These are phyloP conservation scores for Callaeas wilsoni DNA, from an alignment of 2,113 vertebrate genomes.

Conservation along the genomic window DNA sequence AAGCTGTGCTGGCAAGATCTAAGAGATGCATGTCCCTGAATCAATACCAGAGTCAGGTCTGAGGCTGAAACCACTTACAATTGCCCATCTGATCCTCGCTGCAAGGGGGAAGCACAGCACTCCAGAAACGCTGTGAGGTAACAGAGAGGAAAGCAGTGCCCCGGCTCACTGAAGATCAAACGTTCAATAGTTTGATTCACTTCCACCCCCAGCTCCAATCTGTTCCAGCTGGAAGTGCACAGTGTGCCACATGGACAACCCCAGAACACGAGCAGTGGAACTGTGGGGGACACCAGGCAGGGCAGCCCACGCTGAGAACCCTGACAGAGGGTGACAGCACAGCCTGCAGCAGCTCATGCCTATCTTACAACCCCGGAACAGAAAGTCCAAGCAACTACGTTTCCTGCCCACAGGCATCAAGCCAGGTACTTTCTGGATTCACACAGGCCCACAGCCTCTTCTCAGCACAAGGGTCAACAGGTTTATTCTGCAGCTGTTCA, in stretches of 20 bases:
- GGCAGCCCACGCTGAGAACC: not conserved
- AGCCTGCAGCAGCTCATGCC: not conserved
- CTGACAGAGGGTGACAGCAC: not conserved
- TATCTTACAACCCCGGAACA: not conserved
- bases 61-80: not conserved
- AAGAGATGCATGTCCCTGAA: not conserved
- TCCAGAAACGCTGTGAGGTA: not conserved
- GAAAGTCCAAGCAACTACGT: not conserved
- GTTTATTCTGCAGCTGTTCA: not conserved
- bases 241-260: not conserved
- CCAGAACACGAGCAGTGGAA: not conserved
- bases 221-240: not conserved
- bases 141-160: not conserved
- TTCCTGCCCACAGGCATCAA: not conserved
- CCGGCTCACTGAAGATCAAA: not conserved
- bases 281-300: not conserved
- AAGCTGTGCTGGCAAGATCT: not conserved
- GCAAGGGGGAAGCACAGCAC: not conserved
- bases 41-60: not conserved
- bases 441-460: not conserved
- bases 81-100: not conserved
- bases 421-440: conserved; percentile 22
- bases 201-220: not conserved
- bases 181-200: not conserved
- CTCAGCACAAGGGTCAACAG: not conserved